A percentile compares a stretch with the other conserved stretches of the same genome.
Evolutionary conservation across 2,797 vertebrate species (phyloP).

Genomic region (Phylloscopus collybita): DNA sequence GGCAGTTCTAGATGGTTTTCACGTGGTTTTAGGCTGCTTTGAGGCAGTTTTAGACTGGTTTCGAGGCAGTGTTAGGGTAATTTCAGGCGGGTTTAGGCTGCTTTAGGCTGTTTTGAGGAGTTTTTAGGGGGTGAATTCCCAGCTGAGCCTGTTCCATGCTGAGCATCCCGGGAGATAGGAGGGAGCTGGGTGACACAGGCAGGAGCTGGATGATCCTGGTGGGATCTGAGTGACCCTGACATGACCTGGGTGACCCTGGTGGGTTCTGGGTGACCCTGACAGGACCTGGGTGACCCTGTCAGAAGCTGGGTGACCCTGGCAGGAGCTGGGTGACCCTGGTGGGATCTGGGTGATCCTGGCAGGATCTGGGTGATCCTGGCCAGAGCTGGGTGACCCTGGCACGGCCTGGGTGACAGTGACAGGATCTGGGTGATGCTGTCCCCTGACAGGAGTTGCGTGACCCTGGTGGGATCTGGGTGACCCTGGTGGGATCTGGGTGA

Average conservation of each 20-base stretch:
- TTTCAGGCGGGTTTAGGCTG: neutral
- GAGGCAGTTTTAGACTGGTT: too few species aligned
- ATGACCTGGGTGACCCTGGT: neutral
- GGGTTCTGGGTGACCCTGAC: neutral
- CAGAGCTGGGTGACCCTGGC: too few species aligned
- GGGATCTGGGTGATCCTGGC: too few species aligned
- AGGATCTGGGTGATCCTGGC: neutral
- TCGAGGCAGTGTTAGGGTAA: too few species aligned
- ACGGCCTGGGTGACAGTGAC: too few species aligned
- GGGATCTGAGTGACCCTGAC: too few species aligned
- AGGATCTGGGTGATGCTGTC: too few species aligned
- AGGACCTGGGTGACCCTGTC: neutral
- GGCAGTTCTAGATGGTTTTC: too few species aligned
- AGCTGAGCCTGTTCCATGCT: neutral
- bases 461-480: neutral
- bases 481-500: neutral
- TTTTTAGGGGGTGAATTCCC: neutral
- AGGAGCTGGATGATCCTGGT: neutral
- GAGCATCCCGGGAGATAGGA: neutral
- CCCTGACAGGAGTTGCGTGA: neutral
- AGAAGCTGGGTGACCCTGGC: accelerated
- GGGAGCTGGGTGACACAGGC: neutral
- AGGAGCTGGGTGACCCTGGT: neutral
- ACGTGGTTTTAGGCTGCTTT: neutral
- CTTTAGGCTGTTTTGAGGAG: neutral